A percentile compares a stretch with the other conserved stretches of the same genome.
phyloP scores from a whole-genome alignment of 2,888 invertebrate genomes.

The Lasioglossum zephyrum region DNA sequence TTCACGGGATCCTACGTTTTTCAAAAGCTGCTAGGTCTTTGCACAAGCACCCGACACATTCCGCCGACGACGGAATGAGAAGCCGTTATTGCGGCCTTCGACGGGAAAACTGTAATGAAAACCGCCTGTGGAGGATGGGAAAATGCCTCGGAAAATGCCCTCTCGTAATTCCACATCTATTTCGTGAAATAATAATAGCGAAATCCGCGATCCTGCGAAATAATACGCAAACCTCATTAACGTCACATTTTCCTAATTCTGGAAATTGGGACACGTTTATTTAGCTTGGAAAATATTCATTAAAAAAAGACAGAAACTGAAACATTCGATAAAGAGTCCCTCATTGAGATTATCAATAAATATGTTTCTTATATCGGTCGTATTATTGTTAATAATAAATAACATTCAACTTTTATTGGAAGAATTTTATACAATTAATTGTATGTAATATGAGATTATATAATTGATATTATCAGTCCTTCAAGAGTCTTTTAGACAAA shows the following conservation, averaged over 20 bases:
- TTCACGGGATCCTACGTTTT: constrained; percentile 35
- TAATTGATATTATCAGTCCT: not conserved
- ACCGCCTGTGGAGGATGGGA: not conserved
- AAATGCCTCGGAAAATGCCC: not conserved
- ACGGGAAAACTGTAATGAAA: not conserved
- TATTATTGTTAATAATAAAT: too few species aligned
- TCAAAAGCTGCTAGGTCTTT: constrained; percentile 31
- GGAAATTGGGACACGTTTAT: not conserved
- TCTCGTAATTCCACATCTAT: not conserved
- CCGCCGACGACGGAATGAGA: constrained; percentile 8
- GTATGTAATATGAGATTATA: too few species aligned
- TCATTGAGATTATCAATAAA: not conserved
- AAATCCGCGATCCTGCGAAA: not conserved
- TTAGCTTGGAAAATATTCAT: too few species aligned
- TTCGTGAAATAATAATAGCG: not conserved
- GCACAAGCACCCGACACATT: constrained; percentile 25
- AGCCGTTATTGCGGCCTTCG: constrained; percentile 10
- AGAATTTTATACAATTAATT: too few species aligned
- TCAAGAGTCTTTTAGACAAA: not conserved
- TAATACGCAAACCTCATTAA: not conserved
- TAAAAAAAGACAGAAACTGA: too few species aligned
- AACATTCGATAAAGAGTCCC: not conserved
- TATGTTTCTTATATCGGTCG: too few species aligned
- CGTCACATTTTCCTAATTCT: not conserved
- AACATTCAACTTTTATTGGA: too few species aligned